Evolutionary conservation across 2,888 invertebrate species (phyloP).

Genomic region (Caenorhabditis virilis): DNA sequence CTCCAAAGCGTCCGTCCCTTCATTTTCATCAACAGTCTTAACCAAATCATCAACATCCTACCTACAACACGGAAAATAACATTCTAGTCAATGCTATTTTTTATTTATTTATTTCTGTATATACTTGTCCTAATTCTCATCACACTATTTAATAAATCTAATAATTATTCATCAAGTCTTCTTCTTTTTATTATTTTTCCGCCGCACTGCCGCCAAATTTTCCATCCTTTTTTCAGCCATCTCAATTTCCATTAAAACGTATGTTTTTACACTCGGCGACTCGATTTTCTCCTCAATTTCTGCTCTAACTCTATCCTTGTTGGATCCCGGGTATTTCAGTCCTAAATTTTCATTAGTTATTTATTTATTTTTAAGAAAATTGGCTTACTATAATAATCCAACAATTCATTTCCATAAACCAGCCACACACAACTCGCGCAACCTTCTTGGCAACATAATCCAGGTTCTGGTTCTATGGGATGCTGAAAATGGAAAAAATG

Average conservation of each 20-base stretch:
- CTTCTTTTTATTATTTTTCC: too few species aligned
- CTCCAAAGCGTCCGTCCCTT: conserved; percentile 27
- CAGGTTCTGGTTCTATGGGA: conserved; percentile 26
- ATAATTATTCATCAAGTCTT: too few species aligned
- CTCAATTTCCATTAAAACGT: conserved; percentile 24
- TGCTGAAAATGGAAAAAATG: conserved; percentile 20
- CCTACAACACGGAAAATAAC: conserved; percentile 16
- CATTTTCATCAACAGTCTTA: conserved; percentile 25
- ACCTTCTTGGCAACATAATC: conserved; percentile 57
- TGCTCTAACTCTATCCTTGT: conserved; percentile 14
- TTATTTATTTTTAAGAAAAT: too few species aligned
- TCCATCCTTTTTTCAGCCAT: conserved; percentile 17
- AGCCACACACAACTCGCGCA: conserved; percentile 62
- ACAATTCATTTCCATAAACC: conserved; percentile 54
- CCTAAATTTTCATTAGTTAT: too few species aligned
- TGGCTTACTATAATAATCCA: conserved; percentile 46
- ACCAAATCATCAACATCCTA: conserved; percentile 34
- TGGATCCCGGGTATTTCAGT: conserved; percentile 15
- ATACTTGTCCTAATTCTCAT: background rate
- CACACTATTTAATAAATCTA: too few species aligned
- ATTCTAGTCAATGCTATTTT: too few species aligned
- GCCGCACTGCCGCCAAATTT: conserved; percentile 13
- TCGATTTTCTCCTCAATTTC: conserved; percentile 32
- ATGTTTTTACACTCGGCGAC: conserved; percentile 25
- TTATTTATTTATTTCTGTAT: background rate